Evolutionary conservation across 2,113 vertebrate genomes (phyloP).

Genomic region (Nothocercus julius): DNA sequence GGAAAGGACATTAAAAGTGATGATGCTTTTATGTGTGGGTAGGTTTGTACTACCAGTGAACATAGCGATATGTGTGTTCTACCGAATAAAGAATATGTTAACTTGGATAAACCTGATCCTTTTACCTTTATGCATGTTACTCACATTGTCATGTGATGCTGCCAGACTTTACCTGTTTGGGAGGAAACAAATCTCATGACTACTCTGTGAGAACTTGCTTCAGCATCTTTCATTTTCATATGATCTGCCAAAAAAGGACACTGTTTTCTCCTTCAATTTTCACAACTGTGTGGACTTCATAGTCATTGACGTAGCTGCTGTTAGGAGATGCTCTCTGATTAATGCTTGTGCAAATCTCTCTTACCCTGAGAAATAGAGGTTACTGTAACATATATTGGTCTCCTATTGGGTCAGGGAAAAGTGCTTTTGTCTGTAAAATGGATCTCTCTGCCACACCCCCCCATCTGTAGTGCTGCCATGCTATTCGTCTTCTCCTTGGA

Average conservation of each 20-base stretch:
- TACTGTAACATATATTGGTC: background rate
- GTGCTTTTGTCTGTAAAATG: background rate
- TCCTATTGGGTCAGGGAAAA: background rate
- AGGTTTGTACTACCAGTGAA: background rate
- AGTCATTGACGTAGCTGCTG: background rate
- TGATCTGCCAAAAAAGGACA: background rate
- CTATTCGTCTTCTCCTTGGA: background rate
- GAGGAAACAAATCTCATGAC: background rate
- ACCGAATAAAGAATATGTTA: background rate
- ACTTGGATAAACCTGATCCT: background rate
- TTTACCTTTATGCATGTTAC: background rate
- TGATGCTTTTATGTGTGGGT: background rate
- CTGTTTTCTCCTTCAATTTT: background rate
- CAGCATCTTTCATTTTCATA: background rate
- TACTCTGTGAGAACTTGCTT: background rate
- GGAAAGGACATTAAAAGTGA: background rate
- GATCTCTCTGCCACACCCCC: rapidly evolving
- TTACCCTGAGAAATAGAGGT: background rate
- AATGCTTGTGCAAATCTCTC: background rate
- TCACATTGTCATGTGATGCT: rapidly evolving
- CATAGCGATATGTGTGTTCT: background rate
- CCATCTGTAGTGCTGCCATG: background rate
- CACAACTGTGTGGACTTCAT: background rate
- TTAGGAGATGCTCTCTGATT: background rate
- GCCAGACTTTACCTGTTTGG: background rate